A percentile compares a stretch with the other conserved stretches of the same genome.
These are phyloP conservation scores for Exocentrus adspersus DNA, from an alignment of 2,888 invertebrate genomes.

Conservation along the genomic window DNA sequence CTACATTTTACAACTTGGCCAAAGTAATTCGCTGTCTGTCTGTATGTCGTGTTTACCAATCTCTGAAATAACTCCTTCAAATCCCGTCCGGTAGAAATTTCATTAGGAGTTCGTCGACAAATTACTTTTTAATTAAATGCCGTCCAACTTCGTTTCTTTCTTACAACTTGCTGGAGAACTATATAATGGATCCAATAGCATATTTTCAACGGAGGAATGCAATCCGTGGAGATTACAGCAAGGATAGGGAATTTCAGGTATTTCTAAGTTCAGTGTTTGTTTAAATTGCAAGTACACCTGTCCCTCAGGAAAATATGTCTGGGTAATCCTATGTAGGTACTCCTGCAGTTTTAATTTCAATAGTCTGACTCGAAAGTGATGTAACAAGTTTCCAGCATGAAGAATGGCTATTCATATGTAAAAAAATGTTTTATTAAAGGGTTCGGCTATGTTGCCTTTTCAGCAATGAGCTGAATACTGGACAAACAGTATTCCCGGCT, in stretches of 20 bases:
- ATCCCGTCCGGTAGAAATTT: too few relatives aligned
- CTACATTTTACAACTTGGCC: too few relatives aligned
- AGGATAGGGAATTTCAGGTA: neutral
- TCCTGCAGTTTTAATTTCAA: too few relatives aligned
- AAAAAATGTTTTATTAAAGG: neutral
- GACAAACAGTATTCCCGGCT: neutral
- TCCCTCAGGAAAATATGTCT: too few relatives aligned
- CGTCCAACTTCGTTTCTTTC: neutral
- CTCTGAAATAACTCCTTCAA: too few relatives aligned
- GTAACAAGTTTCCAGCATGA: neutral
- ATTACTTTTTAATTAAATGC: neutral
- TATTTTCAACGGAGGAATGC: constrained; percentile 2
- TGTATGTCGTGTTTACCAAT: too few relatives aligned
- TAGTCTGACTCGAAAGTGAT: neutral
- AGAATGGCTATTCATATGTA: too few relatives aligned
- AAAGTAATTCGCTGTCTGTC: too few relatives aligned
- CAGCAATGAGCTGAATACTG: neutral
- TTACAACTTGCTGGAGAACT: neutral
- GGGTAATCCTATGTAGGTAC: too few relatives aligned
- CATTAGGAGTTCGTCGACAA: neutral
- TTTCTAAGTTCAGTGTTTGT: constrained; percentile 10
- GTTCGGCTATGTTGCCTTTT: neutral
- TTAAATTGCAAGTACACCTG: neutral
- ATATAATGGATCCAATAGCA: neutral
- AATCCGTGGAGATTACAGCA: neutral